Evolutionary conservation across 92 coral and sea anemone genomes (phyloP), one percentile per base, ranked within the genome.

Genomic region (Nematostella vectensis): DNA sequence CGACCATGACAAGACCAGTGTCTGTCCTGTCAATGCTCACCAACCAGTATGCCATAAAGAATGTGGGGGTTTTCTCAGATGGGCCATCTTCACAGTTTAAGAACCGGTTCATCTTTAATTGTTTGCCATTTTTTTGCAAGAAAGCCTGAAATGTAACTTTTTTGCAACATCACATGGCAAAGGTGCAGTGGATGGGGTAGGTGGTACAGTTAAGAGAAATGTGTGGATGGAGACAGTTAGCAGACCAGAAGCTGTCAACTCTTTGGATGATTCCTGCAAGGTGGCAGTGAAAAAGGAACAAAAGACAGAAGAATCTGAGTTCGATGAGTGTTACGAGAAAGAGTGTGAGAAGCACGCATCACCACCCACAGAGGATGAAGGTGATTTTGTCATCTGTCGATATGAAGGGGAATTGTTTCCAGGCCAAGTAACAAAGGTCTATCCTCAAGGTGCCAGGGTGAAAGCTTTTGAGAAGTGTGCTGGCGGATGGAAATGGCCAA

Each of bases 331-430:
- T 72, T 65, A 51, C 65, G 67, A 58, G 44, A 38, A 50, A 25
- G 60, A 48, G 53, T 73, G 80, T 31, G 51, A 65, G 74, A 54
- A 72, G 57, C 54, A 3, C 26, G 54, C 36, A 30, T 56, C 56
- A 27, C 76, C 39, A 47, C 28, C 40, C 23, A 37, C 42, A 52
- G 31, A 58, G n/a, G 15, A 65, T 49, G 72, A 53, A 43, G 79
- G 57, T 48, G 72, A 73, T 48, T 64, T 73, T 56, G 80, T 73
- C 25, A 49, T 73, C 15, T 73, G 73, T 54, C 47, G 62, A 29
- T 73, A 52, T 50, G 74, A 73, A 73, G 80, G 74, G 47, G 68
- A 65, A 49, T 4, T 73, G 28, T 73, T 64, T 39, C 74, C 80
- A 58, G 80, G 80, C 31, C 74, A 65, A 54, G 67, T 56, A 60